phyloP scores from a whole-genome alignment of 2,113 vertebrate species.

The Takifugu flavidus region DNA sequence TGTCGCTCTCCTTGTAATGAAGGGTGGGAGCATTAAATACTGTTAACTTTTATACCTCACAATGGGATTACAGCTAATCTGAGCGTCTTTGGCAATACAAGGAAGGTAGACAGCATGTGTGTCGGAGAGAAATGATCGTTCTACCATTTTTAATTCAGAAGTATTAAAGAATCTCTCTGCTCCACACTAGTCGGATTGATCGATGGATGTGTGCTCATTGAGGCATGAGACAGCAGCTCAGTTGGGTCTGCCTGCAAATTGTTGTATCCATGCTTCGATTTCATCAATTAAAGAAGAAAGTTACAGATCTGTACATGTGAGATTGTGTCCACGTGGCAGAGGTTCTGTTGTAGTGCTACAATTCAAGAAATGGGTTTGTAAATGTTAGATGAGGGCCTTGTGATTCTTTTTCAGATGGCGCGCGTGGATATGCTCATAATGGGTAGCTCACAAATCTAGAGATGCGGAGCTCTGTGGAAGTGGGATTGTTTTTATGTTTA shows the following conservation, averaged over 20 bases:
- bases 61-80: slow-evolving; percentile 27
- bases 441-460: background rate
- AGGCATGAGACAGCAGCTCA: background rate
- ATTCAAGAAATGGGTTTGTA: background rate
- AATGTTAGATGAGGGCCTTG: background rate
- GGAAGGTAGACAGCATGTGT: background rate
- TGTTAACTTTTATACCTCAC: slow-evolving; percentile 27
- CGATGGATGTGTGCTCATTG: no score
- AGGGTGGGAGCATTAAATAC: slow-evolving; percentile 7
- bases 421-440: slow-evolving; percentile 4
- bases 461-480: background rate
- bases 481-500: background rate
- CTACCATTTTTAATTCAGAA: slow-evolving; percentile 23
- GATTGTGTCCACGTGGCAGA: no score
- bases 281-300: no score
- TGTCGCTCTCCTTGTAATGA: slow-evolving; percentile 46
- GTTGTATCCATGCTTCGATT: no score
- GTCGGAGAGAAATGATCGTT: slow-evolving; percentile 9
- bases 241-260: background rate
- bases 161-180: background rate
- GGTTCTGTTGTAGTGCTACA: background rate
- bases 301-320: no score
- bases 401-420: slow-evolving; percentile 1
- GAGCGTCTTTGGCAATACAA: slow-evolving; percentile 9
- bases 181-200: no score